Evolutionary conservation across 2,888 invertebrate species (phyloP).

Genomic region (Amblyjoppa proteus): DNA sequence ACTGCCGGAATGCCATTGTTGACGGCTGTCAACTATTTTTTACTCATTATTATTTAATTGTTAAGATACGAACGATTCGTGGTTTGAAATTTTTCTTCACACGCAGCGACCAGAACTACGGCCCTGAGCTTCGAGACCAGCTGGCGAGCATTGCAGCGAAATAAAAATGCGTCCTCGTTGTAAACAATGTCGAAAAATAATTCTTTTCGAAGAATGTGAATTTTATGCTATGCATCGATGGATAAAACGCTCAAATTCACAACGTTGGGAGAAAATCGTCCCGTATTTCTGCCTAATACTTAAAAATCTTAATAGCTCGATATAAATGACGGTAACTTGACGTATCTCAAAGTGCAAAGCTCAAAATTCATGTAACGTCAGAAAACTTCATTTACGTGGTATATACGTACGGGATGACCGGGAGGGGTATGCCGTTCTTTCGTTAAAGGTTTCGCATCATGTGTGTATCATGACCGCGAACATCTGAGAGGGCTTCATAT

Average conservation of each 20-base stretch:
- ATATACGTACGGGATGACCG: not conserved
- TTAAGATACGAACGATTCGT: not conserved
- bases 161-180: not conserved
- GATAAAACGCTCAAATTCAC: not conserved
- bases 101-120: not conserved
- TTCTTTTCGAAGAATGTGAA: not conserved
- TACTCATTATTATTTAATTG: not conserved
- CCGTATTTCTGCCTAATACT: not conserved
- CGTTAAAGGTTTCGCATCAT: conserved; percentile 45
- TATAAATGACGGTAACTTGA: conserved; percentile 23
- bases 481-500: conserved; percentile 61
- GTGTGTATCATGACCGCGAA: conserved; percentile 60
- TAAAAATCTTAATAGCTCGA: not conserved
- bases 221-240: not conserved
- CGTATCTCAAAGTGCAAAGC: conserved; percentile 7
- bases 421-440: conserved; percentile 8
- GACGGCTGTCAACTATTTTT: not conserved
- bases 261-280: not conserved
- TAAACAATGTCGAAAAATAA: not conserved
- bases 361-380: conserved; percentile 25
- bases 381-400: not conserved
- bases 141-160: not conserved
- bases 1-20: conserved; percentile 64
- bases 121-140: not conserved
- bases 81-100: not conserved